These are phyloP conservation scores for Phaethon lepturus DNA, from an alignment of 2,113 vertebrate species.

Conservation along the genomic window DNA sequence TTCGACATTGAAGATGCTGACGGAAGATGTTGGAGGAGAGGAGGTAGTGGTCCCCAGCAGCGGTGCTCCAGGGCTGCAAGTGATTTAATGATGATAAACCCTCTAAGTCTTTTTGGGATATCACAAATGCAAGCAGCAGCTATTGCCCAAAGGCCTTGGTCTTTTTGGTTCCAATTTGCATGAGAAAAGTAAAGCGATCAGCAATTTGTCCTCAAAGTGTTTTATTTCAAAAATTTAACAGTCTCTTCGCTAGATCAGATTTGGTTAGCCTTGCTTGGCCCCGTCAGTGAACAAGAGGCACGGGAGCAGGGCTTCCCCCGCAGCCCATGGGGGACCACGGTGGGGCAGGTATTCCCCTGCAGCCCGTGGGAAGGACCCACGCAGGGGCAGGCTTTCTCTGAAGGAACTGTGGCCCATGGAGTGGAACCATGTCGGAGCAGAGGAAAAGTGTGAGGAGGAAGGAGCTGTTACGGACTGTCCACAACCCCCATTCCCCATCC, in stretches of 20 bases:
- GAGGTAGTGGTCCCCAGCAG: not conserved
- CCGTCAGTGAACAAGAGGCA: not conserved
- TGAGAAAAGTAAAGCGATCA: not conserved
- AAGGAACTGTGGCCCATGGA: not conserved
- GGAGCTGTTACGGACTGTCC: not conserved
- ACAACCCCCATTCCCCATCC: not conserved
- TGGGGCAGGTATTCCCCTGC: not conserved
- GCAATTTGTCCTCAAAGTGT: not conserved
- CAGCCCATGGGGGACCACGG: not conserved
- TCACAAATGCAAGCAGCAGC: not conserved
- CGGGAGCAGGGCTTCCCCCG: fast-evolving
- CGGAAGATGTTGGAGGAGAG: not conserved
- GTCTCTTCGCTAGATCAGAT: not conserved
- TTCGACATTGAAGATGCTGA: not conserved
- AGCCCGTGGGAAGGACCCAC: not conserved
- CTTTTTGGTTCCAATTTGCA: not conserved
- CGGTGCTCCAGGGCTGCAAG: not conserved
- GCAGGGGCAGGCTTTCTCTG: not conserved
- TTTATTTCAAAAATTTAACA: not conserved
- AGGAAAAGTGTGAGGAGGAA: not conserved
- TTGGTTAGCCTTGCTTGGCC: not conserved
- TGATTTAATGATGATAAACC: not conserved
- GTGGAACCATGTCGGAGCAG: not conserved
- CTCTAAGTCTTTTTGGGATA: not conserved
- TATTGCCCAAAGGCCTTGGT: not conserved